Conservation (phyloP, 2,113 vertebrate genomes). For the Xiphophorus maculatus region DNA sequence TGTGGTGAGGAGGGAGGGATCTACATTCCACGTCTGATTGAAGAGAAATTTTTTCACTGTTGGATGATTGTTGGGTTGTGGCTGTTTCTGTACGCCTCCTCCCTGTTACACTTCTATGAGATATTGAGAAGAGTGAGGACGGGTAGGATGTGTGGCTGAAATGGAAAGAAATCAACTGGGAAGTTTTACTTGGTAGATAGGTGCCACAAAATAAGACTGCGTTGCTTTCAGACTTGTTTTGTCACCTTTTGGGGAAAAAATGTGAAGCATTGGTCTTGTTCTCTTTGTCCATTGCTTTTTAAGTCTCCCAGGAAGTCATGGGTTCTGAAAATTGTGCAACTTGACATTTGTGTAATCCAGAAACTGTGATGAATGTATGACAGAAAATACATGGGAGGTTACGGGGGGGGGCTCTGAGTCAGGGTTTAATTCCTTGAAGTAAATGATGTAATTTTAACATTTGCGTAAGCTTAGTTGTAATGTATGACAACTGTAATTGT, state of each 20-base stretch:
- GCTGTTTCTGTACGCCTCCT: conserved; percentile 27
- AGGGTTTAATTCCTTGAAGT: conserved; percentile 9
- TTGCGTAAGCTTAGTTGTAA: background rate
- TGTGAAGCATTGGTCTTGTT: conserved; percentile 8
- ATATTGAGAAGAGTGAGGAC: conserved; percentile 38
- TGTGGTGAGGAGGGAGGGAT: conserved; percentile 20
- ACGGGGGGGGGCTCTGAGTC: background rate
- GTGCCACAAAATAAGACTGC: background rate
- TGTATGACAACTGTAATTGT: no score
- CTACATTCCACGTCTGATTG: conserved; percentile 40
- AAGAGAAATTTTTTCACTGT: conserved; percentile 65
- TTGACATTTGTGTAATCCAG: conserved; percentile 13
- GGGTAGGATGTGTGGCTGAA: conserved; percentile 56
- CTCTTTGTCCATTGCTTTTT: conserved; percentile 14
- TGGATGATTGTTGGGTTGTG: conserved; percentile 38
- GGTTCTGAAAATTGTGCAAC: conserved; percentile 38
- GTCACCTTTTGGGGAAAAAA: background rate
- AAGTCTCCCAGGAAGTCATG: conserved; percentile 9
- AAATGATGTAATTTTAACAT: background rate
- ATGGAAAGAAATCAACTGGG: conserved; percentile 31
- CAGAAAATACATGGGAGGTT: conserved; percentile 4
- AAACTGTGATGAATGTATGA: conserved; percentile 22
- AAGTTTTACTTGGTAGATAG: conserved; percentile 15
- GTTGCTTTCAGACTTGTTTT: background rate
- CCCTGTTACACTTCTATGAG: conserved; percentile 49